Evolutionary conservation across 2,797 vertebrate species (phyloP).

Genomic region (Hafferia zeledoni): DNA sequence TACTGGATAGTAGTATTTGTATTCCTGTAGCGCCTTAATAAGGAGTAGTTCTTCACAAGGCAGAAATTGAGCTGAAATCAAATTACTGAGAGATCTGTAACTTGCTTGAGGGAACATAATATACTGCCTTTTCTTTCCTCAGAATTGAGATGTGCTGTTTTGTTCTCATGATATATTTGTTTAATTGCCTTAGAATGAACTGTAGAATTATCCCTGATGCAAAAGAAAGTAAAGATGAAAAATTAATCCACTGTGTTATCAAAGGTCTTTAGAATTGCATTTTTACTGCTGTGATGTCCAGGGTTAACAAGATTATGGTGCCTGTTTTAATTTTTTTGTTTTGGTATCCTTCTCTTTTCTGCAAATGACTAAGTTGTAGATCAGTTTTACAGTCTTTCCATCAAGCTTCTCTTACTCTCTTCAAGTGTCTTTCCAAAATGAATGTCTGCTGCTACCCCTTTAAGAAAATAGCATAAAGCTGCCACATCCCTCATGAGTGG

Average conservation of each 20-base stretch:
- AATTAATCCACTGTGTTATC: background rate
- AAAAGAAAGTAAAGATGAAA: background rate
- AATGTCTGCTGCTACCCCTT: background rate
- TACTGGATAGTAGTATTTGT: background rate
- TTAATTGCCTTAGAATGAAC: background rate
- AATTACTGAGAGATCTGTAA: background rate
- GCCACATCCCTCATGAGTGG: background rate
- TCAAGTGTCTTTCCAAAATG: background rate
- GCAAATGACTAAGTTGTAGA: background rate
- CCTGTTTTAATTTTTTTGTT: background rate
- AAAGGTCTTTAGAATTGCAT: background rate
- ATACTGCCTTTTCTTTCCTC: background rate
- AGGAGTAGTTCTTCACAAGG: background rate
- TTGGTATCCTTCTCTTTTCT: background rate
- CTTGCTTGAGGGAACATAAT: background rate
- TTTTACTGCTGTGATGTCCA: background rate
- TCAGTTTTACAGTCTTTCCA: background rate
- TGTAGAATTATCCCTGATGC: background rate
- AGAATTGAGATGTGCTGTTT: background rate
- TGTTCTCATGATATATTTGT: background rate
- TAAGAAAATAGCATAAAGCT: background rate
- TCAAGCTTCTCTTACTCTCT: background rate
- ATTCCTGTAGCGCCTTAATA: background rate
- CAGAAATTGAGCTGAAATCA: background rate
- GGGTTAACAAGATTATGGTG: background rate